phyloP scores from a whole-genome alignment of 2,113 vertebrate genomes.

The Numida meleagris region DNA sequence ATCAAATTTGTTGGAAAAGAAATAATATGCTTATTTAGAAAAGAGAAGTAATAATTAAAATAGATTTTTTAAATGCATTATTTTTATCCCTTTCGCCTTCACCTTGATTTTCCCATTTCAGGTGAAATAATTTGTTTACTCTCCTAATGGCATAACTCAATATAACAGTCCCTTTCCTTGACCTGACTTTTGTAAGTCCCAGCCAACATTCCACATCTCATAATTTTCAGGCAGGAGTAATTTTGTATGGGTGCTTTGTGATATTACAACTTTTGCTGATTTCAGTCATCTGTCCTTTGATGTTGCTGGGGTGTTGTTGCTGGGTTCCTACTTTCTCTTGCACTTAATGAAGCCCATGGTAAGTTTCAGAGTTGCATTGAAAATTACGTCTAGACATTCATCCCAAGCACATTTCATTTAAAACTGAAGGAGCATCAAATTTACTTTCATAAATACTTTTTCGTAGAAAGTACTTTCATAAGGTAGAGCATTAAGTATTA shows the following conservation, averaged over 20 bases:
- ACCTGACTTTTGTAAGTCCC: not conserved
- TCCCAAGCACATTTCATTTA: not conserved
- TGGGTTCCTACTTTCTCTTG: not conserved
- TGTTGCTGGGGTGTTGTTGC: not conserved
- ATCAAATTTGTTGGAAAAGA: not conserved
- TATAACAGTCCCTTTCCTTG: not conserved
- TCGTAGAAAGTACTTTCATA: not conserved
- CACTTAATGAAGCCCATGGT: not conserved
- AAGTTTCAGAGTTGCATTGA: not conserved
- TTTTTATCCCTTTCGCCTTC: not conserved
- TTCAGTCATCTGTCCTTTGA: not conserved
- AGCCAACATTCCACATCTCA: not conserved
- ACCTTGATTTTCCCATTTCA: not conserved
- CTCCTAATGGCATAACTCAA: not conserved
- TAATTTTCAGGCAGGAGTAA: not conserved
- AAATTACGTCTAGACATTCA: not conserved
- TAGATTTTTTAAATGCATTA: not conserved
- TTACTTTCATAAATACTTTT: not conserved
- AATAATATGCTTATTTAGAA: not conserved
- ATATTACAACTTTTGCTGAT: not conserved
- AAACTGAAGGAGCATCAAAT: not conserved
- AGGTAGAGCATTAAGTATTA: not conserved
- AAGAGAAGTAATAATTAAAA: not conserved
- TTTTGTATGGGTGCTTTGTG: not conserved
- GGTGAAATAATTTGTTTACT: not conserved